A percentile compares a stretch with the other conserved stretches of the same genome.
These are phyloP conservation scores for Paguma larvata DNA, from an alignment of 2,797 vertebrate species.

Conservation along the genomic window DNA sequence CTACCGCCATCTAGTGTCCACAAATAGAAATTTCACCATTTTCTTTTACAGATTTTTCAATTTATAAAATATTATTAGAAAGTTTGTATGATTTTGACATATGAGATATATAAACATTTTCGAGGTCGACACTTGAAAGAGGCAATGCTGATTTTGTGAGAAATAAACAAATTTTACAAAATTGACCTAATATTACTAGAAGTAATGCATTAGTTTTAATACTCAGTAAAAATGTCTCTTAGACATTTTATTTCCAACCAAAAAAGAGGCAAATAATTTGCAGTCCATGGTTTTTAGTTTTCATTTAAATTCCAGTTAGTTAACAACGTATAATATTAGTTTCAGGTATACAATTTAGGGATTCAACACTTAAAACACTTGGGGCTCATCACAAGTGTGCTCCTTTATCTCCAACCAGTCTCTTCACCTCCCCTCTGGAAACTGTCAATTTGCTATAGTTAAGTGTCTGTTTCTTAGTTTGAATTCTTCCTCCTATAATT, in stretches of 20 bases:
- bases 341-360: not conserved
- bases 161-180: not conserved
- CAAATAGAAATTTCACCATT: slow-evolving; percentile 7
- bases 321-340: not conserved
- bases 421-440: not conserved
- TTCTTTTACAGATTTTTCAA: not conserved
- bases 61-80: not conserved
- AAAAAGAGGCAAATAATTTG: not conserved
- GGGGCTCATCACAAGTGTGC: not conserved
- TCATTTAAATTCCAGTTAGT: not conserved
- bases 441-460: not conserved
- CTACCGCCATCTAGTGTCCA: slow-evolving; percentile 86
- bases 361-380: not conserved
- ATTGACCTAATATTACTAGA: not conserved
- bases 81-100: not conserved
- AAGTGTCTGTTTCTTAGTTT: not conserved
- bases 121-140: not conserved
- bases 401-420: not conserved
- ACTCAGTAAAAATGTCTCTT: not conserved
- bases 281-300: not conserved
- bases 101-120: not conserved
- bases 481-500: not conserved
- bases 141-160: not conserved
- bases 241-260: not conserved
- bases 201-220: not conserved